Base-by-base conservation (phyloP, 2,113 vertebrate genomes). In the Zingel zingel region DNA sequence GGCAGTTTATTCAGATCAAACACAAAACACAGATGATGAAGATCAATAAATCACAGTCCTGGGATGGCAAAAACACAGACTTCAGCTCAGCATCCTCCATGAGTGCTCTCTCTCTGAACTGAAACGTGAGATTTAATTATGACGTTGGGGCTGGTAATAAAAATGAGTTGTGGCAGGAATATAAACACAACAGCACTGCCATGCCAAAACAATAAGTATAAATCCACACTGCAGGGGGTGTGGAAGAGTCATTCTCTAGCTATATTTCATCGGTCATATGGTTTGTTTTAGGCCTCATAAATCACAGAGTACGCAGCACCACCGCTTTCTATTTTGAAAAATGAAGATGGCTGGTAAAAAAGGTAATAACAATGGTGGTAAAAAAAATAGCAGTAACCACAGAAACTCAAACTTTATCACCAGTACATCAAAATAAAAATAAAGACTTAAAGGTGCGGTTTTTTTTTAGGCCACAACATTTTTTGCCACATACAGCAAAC, bases 21-120 rank as follows among this genome's bases (percentile, higher is more conserved):
- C 62, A 65, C 27, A 57, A 21, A 74, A 54, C 8, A 25, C 56
- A 56, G 68, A 83, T 58, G 70, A 78, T 78, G 18, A 62, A 14
- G 25, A 64, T 67, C 30, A 77, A 83, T 88, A 83, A 74, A 86
- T 83, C 68, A 79, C 54, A 63, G 36, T n/a, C 9, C 10, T n/a
- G 39, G 33, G 53, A 73, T 14, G 0, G 59, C 30, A 59, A 39
- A 27, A 68, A 67, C 36, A 36, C 63, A 51, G 12, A 58, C 19
- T 53, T 25, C 6, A 43, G 12, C 51, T 64, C 27, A 11, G 27
- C 18, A 25, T 30, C 18, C 3, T 53, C n/a, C 3, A 5, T 1
- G 15, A 15, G 9, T 14, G 23, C 57, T 81, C 39, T 14, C 19
- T 27, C 27, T 27, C 12, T 23, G 30, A 11, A 65, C 36, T 77